A percentile compares a stretch with the other conserved stretches of the same genome.
Evolutionary conservation across 2,888 invertebrate genomes (phyloP).

Genomic region (Prenolepis imparis): DNA sequence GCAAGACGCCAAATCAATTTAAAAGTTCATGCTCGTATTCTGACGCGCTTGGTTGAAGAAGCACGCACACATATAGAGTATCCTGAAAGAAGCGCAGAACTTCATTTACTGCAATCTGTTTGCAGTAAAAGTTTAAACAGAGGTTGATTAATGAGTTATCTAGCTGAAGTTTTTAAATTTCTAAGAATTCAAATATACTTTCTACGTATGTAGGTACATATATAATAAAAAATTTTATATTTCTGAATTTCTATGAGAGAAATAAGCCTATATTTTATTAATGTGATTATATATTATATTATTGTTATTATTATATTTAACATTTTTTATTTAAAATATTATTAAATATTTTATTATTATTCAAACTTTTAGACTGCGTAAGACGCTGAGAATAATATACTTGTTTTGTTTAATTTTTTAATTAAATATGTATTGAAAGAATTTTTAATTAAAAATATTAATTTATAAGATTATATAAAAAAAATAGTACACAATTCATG

Average conservation of each 20-base stretch:
- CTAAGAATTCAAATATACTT: background rate
- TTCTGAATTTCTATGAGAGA: conserved; percentile 6
- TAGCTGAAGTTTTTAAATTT: background rate
- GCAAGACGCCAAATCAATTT: conserved; percentile 85
- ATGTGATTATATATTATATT: no score
- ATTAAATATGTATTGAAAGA: background rate
- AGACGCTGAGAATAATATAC: background rate
- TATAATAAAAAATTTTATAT: background rate
- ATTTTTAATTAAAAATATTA: background rate
- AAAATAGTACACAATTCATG: background rate
- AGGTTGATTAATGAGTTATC: conserved; percentile 3
- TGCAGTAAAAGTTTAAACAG: conserved; percentile 1
- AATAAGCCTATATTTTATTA: background rate
- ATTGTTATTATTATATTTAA: no score
- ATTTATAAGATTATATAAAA: background rate
- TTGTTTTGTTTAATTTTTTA: background rate
- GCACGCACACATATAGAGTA: conserved; percentile 38
- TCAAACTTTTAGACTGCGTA: background rate
- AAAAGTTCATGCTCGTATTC: conserved; percentile 81
- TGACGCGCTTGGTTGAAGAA: conserved; percentile 70
- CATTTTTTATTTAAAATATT: no score
- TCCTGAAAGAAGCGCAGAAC: conserved; percentile 19
- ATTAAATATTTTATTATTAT: background rate
- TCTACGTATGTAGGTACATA: no score
- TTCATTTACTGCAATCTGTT: conserved; percentile 22